phyloP scores from a whole-genome alignment of 2,888 invertebrate genomes.

The Scaptomyza caliginosa region DNA sequence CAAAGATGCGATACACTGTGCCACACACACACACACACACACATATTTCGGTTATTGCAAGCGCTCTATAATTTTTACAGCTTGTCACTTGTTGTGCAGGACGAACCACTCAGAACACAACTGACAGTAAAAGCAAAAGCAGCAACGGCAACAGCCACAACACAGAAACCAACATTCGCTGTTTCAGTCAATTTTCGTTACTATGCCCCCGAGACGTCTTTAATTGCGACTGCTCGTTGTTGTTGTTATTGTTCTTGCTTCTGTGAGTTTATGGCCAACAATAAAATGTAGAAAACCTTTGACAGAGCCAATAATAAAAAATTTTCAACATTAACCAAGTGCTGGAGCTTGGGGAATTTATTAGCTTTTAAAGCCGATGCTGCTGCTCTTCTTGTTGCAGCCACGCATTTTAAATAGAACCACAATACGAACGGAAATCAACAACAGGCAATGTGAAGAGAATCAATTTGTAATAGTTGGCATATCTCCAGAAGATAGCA shows the following conservation, averaged over 20 bases:
- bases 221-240: constrained; percentile 67
- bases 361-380: constrained; percentile 54
- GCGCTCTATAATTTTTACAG: constrained; percentile 70
- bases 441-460: constrained; percentile 51
- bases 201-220: constrained; percentile 75
- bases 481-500: constrained; percentile 69
- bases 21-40: too few relatives aligned
- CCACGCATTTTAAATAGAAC: constrained; percentile 40
- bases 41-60: constrained; percentile 59
- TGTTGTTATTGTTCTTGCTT: constrained; percentile 13
- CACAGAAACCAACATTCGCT: not conserved
- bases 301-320: constrained; percentile 58
- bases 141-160: not conserved
- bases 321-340: constrained; percentile 59
- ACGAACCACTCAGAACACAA: constrained; percentile 21
- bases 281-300: constrained; percentile 62
- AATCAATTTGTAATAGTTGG: constrained; percentile 79
- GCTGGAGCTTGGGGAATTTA: constrained; percentile 5
- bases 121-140: not conserved
- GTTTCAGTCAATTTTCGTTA: constrained; percentile 74
- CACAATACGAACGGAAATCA: constrained; percentile 52
- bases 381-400: constrained; percentile 25
- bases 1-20: constrained; percentile 57
- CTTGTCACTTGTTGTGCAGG: constrained; percentile 72
- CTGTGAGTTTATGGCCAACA: constrained; percentile 63